Conservation (phyloP, 2,797 vertebrate genomes). For the Coregonus suidteri region DNA sequence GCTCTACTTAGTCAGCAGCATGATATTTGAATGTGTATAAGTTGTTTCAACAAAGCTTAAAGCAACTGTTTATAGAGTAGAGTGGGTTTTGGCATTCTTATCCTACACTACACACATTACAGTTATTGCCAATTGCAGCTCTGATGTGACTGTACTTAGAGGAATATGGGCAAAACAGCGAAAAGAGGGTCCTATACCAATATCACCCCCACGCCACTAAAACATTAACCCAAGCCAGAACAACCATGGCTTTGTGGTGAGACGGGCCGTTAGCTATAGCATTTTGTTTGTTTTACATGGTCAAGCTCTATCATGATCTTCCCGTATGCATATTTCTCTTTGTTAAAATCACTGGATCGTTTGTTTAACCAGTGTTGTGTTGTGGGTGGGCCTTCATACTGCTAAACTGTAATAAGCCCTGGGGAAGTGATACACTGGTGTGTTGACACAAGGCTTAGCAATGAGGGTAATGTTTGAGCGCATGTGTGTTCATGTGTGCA, state of each 20-base stretch:
- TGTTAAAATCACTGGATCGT: slow-evolving; percentile 2
- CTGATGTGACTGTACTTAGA: neutral
- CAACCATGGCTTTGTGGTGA: neutral
- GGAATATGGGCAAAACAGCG: neutral
- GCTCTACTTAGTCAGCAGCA: neutral
- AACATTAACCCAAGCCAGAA: neutral
- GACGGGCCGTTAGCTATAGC: neutral
- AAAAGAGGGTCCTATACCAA: neutral
- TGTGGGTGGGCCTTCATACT: slow-evolving; percentile 12
- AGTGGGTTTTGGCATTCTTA: neutral
- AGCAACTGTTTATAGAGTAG: slow-evolving; percentile 4
- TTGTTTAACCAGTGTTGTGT: slow-evolving; percentile 14
- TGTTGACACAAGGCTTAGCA: slow-evolving; percentile 14
- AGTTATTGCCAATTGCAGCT: neutral
- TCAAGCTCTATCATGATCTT: slow-evolving; percentile 3
- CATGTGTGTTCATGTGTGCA: slow-evolving; percentile 1
- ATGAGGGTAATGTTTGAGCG: slow-evolving; percentile 5
- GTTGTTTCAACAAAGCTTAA: neutral
- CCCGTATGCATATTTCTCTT: slow-evolving; percentile 7
- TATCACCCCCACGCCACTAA: neutral
- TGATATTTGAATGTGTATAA: neutral
- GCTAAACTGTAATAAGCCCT: slow-evolving; percentile 11
- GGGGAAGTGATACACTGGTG: slow-evolving; percentile 12
- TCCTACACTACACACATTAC: neutral
- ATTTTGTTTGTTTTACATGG: neutral